Evolutionary conservation across 2,888 invertebrate genomes (phyloP).

Genomic region (Rhamnusium bicolor): DNA sequence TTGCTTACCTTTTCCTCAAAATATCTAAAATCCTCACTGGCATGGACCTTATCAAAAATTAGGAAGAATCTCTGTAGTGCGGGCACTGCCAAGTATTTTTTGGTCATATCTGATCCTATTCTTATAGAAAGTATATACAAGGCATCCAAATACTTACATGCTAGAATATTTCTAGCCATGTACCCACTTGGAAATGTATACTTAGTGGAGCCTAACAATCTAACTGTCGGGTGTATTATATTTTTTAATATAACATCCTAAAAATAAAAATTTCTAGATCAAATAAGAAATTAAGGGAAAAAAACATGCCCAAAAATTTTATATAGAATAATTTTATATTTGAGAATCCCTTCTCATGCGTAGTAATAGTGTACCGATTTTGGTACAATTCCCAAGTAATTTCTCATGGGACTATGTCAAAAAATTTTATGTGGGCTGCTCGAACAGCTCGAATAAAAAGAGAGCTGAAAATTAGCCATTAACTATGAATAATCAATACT

Average conservation of each 20-base stretch:
- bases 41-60: slow-evolving; percentile 84
- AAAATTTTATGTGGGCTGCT: no score
- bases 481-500: no score
- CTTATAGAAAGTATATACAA: slow-evolving; percentile 85
- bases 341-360: no score
- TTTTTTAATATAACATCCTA: slow-evolving; percentile 90
- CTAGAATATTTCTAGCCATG: slow-evolving; percentile 81
- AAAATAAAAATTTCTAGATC: slow-evolving; percentile 51
- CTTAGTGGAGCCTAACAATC: slow-evolving; percentile 85
- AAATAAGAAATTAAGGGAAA: slow-evolving; percentile 11
- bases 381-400: no score
- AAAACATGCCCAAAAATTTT: no score
- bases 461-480: no score
- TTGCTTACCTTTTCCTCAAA: slow-evolving; percentile 41
- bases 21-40: slow-evolving; percentile 61
- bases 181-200: slow-evolving; percentile 88
- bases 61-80: slow-evolving; percentile 84
- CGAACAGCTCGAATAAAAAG: no score
- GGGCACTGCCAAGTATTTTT: slow-evolving; percentile 81
- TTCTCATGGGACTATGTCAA: no score
- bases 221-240: slow-evolving; percentile 87
- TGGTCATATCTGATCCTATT: slow-evolving; percentile 85
- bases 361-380: no score
- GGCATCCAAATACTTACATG: slow-evolving; percentile 87
- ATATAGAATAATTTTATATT: no score